Base-by-base conservation (phyloP, 1,140 invertebrate genomes). In the Drosophila auraria region DNA sequence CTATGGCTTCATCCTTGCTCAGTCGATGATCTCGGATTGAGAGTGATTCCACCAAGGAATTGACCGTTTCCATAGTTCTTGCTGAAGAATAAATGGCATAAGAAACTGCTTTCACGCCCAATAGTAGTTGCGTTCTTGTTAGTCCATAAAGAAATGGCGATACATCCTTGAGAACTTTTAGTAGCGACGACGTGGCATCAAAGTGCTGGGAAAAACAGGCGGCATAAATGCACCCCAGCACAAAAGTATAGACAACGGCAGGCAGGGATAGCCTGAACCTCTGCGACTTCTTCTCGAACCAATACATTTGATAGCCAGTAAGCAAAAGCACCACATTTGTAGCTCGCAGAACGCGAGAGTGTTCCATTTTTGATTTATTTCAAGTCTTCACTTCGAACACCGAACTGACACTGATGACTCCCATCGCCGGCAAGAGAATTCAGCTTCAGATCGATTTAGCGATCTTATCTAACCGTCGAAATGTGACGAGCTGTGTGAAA, bases 171-270 rank as follows among this genome's bases (percentile, higher is more conserved):
- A 91, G 49, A 8, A 87, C 56, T 8, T 80, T 76, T 4, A 92
- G 25, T 14, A 84, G n/a, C 8, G 84, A 49, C 11, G 82, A 79
- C 0, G 61, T 61, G 0, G 62, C 17, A 45, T 80, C 64, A 23
- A 90, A 92, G 15, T 92, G 91, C 33, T 92, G 80, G 8, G 64
- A 61, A 53, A 92, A 83, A 15, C 87, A 92, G 3, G 58, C 74
- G 0, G 72, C 59, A 45, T 92, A 92, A 7, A 82, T 17, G 25
- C 78, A 61, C 12, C 50, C 72, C 11, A 92, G 47, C 1, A 76
- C 20, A 5, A 91, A 56, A 4, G 92, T 59, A 51, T 90, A 45
- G 2, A 83, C 14, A 2, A 71, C 54, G 5, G 62, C 74, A 0
- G 70, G 70, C n/a, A 87, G 12, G 9, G 80, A 80, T 4, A 92